Percentiles rank a stretch among this genome's conserved stretches.
Evolutionary conservation across 1,140 invertebrate genomes (phyloP).

Genomic region (Sitodiplosis mosellana): DNA sequence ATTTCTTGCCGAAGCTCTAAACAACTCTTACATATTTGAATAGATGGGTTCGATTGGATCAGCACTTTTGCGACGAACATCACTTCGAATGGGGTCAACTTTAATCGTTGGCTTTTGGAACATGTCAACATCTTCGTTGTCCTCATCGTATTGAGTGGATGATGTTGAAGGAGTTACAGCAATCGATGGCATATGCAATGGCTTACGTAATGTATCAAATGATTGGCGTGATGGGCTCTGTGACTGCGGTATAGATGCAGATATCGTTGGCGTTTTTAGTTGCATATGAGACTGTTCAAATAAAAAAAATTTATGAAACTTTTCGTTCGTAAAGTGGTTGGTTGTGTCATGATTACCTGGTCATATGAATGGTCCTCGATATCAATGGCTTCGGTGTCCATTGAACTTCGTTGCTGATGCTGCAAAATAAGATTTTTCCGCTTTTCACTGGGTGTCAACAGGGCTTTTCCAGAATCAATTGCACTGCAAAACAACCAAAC

Average conservation of each 20-base stretch:
- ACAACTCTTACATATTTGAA: neutral
- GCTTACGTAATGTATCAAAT: neutral
- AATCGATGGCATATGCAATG: conserved; percentile 3
- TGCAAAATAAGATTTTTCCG: conserved; percentile 56
- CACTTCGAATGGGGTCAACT: neutral
- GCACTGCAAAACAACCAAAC: neutral
- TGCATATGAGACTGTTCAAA: conserved; percentile 1
- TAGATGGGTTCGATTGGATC: conserved; percentile 1
- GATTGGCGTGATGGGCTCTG: neutral
- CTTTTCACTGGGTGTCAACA: conserved; percentile 54
- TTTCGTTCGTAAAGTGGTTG: neutral
- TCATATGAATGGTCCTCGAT: conserved; percentile 46
- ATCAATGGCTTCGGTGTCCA: conserved; percentile 61
- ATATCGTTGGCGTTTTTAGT: neutral
- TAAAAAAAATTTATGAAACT: neutral
- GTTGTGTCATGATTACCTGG: conserved; percentile 19
- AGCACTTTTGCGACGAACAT: conserved; percentile 1
- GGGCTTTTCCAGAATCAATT: conserved; percentile 10
- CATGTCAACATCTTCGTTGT: conserved; percentile 1
- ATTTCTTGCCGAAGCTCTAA: no score
- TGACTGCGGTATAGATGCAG: neutral
- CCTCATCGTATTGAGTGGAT: neutral
- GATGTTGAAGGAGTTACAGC: conserved; percentile 1
- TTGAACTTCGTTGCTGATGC: conserved; percentile 64
- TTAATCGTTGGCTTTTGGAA: no score